phyloP scores from a whole-genome alignment of 2,888 invertebrate species.

The Nomada ferruginata region DNA sequence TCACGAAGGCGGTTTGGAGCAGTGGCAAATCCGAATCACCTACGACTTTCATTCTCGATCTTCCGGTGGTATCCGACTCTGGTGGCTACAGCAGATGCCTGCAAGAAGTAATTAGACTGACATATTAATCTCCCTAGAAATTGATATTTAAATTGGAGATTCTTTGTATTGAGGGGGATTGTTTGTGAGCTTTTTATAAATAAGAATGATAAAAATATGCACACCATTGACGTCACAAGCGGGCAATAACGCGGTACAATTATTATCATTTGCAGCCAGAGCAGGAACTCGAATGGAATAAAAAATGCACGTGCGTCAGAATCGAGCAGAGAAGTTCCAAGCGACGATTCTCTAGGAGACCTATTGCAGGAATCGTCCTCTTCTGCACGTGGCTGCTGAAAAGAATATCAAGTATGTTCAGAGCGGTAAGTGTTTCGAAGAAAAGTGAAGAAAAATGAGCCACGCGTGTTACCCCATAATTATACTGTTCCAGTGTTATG shows the following conservation, averaged over 20 bases:
- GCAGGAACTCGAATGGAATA: neutral
- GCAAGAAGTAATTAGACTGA: constrained; percentile 56
- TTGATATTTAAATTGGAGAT: neutral
- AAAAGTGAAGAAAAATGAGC: neutral
- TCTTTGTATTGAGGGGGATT: too few relatives aligned
- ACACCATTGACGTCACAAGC: neutral
- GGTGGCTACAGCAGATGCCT: constrained; percentile 32
- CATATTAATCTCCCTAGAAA: neutral
- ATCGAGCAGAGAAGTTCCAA: neutral
- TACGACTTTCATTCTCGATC: constrained; percentile 51
- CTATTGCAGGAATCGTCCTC: constrained; percentile 11
- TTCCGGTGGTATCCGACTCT: constrained; percentile 63
- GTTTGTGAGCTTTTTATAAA: neutral
- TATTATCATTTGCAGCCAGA: constrained; percentile 37
- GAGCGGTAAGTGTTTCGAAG: constrained; percentile 56
- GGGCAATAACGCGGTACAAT: neutral
- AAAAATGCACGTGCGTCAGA: neutral
- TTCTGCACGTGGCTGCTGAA: constrained; percentile 72
- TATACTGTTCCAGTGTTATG: constrained; percentile 64
- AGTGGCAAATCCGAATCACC: constrained; percentile 46
- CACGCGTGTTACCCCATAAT: neutral
- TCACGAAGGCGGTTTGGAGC: constrained; percentile 43
- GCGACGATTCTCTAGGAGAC: neutral
- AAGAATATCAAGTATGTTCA: constrained; percentile 66
- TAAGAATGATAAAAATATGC: neutral